These are phyloP conservation scores for Gallinago media DNA, from an alignment of 2,113 vertebrate species.

Conservation along the genomic window DNA sequence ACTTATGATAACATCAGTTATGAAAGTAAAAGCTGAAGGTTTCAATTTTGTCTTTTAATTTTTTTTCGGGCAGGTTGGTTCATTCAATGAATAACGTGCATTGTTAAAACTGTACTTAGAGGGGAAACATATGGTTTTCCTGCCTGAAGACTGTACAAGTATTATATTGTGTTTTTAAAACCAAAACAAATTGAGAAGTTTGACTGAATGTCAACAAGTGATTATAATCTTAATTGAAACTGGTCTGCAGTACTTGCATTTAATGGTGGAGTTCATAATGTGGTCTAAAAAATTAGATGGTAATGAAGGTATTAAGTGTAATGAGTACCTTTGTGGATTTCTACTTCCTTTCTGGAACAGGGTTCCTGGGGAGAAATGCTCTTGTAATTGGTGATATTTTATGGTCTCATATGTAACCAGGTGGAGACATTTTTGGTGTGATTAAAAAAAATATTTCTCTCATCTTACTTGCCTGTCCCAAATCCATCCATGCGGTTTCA, in stretches of 20 bases:
- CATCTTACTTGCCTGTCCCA: conserved; percentile 4
- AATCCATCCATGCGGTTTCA: neutral
- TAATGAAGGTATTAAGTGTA: conserved; percentile 60
- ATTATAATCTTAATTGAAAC: conserved; percentile 69
- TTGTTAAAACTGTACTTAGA: conserved; percentile 66
- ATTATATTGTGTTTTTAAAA: conserved; percentile 66
- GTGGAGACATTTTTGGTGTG: conserved; percentile 21
- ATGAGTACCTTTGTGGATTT: conserved; percentile 63
- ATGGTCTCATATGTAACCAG: conserved; percentile 27
- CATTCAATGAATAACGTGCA: conserved; percentile 51
- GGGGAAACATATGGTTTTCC: conserved; percentile 74
- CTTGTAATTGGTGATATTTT: conserved; percentile 60
- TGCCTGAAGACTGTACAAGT: conserved; percentile 55
- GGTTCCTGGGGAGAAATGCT: conserved; percentile 42
- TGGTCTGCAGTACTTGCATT: conserved; percentile 29
- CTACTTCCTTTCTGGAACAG: conserved; percentile 46
- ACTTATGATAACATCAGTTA: conserved; percentile 50
- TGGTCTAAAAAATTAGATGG: conserved; percentile 58
- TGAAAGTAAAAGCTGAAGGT: conserved; percentile 1
- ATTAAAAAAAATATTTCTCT: neutral
- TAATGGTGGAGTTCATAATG: conserved; percentile 40
- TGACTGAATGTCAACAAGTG: conserved; percentile 65
- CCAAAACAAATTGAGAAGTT: conserved; percentile 61
- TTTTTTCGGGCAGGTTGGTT: conserved; percentile 30
- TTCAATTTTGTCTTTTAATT: conserved; percentile 32